These are phyloP conservation scores for Huso huso DNA, from an alignment of 2,797 vertebrate genomes.

Conservation along the genomic window DNA sequence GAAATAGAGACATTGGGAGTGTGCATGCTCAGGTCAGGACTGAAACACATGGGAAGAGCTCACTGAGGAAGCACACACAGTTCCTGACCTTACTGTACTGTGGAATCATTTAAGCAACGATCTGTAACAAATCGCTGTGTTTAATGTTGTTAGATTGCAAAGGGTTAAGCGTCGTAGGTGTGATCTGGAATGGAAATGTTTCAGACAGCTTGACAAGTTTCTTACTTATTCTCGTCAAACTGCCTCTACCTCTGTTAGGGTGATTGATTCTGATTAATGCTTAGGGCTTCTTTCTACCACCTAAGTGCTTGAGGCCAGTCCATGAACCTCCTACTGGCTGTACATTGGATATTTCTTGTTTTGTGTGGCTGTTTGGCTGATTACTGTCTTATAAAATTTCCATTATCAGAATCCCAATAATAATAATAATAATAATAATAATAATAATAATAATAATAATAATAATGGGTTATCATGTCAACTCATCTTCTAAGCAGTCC, in stretches of 20 bases:
- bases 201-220: slow-evolving; percentile 25
- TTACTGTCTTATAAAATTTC: too few species aligned
- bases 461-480: too few species aligned
- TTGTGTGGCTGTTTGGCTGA: too few species aligned
- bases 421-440: too few species aligned
- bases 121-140: slow-evolving; percentile 15
- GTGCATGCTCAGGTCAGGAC: slow-evolving; percentile 18
- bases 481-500: too few species aligned
- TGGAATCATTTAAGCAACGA: slow-evolving; percentile 17
- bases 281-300: neutral
- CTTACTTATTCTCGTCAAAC: slow-evolving; percentile 28
- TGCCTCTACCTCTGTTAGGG: slow-evolving; percentile 19
- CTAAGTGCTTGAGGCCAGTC: slow-evolving; percentile 6
- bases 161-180: slow-evolving; percentile 15
- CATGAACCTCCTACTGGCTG: neutral
- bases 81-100: slow-evolving; percentile 24
- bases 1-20: too few species aligned
- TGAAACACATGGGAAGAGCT: slow-evolving; percentile 29
- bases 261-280: slow-evolving; percentile 27
- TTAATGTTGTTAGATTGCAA: neutral
- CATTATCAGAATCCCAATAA: too few species aligned
- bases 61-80: slow-evolving; percentile 25
- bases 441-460: too few species aligned
- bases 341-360: too few species aligned
- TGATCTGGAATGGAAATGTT: slow-evolving; percentile 23